These are phyloP conservation scores for Apogon talboti DNA, from an alignment of 2,797 vertebrate genomes.

Conservation along the genomic window DNA sequence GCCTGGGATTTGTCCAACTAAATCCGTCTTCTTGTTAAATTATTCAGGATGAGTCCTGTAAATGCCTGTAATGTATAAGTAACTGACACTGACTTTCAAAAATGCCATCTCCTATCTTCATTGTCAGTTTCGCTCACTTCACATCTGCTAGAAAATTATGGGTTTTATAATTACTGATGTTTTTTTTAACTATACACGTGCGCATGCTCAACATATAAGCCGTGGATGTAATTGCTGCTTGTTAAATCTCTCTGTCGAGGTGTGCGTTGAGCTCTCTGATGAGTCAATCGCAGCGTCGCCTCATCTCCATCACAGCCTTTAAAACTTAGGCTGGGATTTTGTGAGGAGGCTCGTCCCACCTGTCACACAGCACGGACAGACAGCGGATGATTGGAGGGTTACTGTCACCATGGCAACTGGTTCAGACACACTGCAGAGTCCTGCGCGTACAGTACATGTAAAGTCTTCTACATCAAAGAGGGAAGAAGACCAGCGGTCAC, in stretches of 20 bases:
- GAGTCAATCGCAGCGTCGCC: neutral
- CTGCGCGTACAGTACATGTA: slow-evolving; percentile 5
- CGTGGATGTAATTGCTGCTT: slow-evolving; percentile 29
- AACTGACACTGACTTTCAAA: neutral
- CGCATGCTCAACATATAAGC: neutral
- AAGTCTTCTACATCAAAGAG: slow-evolving; percentile 27
- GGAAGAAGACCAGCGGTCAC: slow-evolving; percentile 4
- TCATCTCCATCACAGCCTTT: slow-evolving; percentile 18
- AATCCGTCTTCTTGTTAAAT: slow-evolving; percentile 13
- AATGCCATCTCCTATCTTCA: slow-evolving; percentile 5
- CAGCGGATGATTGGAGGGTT: neutral
- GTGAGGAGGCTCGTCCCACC: slow-evolving; percentile 23
- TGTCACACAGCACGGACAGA: slow-evolving; percentile 1
- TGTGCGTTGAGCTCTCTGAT: neutral
- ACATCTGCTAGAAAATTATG: slow-evolving; percentile 19
- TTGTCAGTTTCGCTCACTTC: neutral
- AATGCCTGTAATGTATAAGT: neutral
- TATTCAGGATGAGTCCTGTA: slow-evolving; percentile 7
- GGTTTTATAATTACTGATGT: neutral
- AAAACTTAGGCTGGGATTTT: neutral
- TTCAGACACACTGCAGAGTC: slow-evolving; percentile 2
- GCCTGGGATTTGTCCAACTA: neutral
- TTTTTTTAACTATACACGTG: neutral
- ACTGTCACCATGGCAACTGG: slow-evolving; percentile 34
- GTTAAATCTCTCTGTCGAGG: slow-evolving; percentile 1